Evolutionary conservation across 2,888 invertebrate species (phyloP).

Genomic region (Phyto melanocephala): DNA sequence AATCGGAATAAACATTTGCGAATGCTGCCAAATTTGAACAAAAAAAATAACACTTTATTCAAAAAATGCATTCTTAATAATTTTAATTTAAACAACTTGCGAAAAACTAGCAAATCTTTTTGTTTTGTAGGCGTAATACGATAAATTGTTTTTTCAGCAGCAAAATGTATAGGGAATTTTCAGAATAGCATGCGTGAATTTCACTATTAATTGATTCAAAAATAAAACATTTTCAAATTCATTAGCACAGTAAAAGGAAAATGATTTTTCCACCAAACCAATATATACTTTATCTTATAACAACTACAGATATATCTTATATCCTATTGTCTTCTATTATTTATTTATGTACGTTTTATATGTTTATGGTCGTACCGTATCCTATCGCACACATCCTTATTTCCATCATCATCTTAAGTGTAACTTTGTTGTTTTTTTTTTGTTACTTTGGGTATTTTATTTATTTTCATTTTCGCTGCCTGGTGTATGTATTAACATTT

Average conservation of each 20-base stretch:
- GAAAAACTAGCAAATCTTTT: no score
- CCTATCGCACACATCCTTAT: neutral
- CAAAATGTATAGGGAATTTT: no score
- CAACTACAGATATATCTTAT: conserved; percentile 14
- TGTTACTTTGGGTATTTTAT: conserved; percentile 10
- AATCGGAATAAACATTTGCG: no score
- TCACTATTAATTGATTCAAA: no score
- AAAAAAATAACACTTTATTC: no score
- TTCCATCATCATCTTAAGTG: neutral
- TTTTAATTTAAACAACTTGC: no score
- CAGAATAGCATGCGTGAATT: no score
- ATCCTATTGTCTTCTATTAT: conserved; percentile 42
- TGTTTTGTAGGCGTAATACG: no score
- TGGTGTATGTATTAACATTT: conserved; percentile 11
- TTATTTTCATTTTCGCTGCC: conserved; percentile 30
- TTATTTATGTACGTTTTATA: conserved; percentile 55
- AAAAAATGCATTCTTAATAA: no score
- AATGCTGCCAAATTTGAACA: no score
- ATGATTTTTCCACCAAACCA: neutral
- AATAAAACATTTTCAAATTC: no score
- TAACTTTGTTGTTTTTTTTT: neutral
- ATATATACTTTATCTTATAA: conserved; percentile 6
- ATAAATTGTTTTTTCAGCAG: no score
- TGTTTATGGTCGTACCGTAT: neutral
- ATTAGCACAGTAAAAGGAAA: neutral